Percentiles rank a stretch among this genome's conserved stretches.
These are phyloP conservation scores for Pocillopora damicornis DNA, from an alignment of 64 coral and sea anemone species.

Conservation along the genomic window DNA sequence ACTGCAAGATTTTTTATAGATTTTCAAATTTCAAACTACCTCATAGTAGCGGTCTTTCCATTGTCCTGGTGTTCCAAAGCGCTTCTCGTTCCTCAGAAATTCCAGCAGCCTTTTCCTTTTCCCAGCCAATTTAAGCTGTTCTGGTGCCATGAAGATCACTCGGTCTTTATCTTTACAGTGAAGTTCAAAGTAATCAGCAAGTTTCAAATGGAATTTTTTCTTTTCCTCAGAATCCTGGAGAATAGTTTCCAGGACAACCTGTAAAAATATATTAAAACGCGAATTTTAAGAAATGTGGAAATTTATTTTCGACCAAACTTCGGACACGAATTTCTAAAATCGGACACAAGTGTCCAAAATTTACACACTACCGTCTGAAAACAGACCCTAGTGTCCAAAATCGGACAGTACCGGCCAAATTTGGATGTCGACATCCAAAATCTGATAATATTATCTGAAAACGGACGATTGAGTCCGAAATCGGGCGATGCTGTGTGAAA, in stretches of 20 bases:
- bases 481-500: no score
- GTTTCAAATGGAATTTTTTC: conserved; percentile 39
- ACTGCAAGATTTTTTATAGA: no score
- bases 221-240: conserved; percentile 39
- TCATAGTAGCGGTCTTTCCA: conserved; percentile 72
- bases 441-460: no score
- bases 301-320: no score
- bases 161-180: conserved; percentile 54
- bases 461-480: no score
- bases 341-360: no score
- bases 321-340: no score
- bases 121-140: conserved; percentile 58
- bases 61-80: conserved; percentile 14
- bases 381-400: no score
- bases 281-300: background rate
- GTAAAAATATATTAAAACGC: background rate
- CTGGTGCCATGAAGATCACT: conserved; percentile 29
- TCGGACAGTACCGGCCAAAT: no score
- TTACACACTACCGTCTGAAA: no score
- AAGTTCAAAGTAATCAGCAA: conserved; percentile 61
- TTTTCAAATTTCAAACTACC: conserved; percentile 17
- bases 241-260: conserved; percentile 63
- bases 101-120: conserved; percentile 68
- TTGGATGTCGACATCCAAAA: no score
- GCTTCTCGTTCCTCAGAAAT: conserved; percentile 57